Percentiles rank a stretch among this genome's conserved stretches.
phyloP scores from a whole-genome alignment of 2,113 vertebrate species.

The Psittacus erithacus region DNA sequence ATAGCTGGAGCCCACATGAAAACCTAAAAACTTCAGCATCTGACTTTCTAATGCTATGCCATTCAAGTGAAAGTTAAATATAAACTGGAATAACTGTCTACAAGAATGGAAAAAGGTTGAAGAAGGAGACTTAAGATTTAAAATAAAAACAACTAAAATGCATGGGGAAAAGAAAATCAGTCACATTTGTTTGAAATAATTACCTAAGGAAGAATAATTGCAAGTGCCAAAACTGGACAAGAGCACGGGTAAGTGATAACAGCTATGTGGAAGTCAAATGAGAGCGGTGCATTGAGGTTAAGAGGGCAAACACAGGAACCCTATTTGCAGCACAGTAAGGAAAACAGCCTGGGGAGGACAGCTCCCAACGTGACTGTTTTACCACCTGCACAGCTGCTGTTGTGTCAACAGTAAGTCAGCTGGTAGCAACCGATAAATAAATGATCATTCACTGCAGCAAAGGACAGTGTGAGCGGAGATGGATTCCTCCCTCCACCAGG shows the following conservation, averaged over 20 bases:
- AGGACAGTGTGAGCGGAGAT: rapidly evolving
- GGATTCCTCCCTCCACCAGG: not conserved
- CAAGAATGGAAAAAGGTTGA: not conserved
- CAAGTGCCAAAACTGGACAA: not conserved
- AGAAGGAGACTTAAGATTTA: not conserved
- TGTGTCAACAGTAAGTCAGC: not conserved
- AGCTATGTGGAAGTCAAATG: not conserved
- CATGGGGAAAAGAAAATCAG: not conserved
- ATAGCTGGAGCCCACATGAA: not conserved
- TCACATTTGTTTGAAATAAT: not conserved
- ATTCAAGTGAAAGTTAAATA: not conserved
- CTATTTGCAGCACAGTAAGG: not conserved
- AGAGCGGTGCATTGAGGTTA: not conserved
- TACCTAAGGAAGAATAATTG: not conserved
- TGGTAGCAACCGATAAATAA: not conserved
- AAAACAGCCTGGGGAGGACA: not conserved
- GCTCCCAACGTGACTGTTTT: not conserved
- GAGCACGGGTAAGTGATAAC: not conserved
- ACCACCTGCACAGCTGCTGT: not conserved
- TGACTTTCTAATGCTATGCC: not conserved
- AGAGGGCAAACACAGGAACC: not conserved
- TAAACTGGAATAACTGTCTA: not conserved
- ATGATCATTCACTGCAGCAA: not conserved
- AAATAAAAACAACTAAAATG: not conserved
- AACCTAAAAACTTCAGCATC: not conserved